Evolutionary conservation across 2,113 vertebrate species (phyloP).

Genomic region (Notothenia rossii): DNA sequence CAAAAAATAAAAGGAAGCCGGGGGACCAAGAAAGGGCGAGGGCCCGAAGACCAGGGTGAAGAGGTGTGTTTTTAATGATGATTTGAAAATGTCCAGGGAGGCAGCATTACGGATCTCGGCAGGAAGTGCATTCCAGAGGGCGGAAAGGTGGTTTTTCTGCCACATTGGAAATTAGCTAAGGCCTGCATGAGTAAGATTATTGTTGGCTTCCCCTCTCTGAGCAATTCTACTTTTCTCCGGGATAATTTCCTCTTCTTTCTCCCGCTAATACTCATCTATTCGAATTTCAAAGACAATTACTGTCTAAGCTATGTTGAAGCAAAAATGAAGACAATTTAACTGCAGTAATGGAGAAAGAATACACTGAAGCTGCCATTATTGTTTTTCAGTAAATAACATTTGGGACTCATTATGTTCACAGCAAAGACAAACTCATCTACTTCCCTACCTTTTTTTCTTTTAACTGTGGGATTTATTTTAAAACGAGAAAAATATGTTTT

Average conservation of each 20-base stretch:
- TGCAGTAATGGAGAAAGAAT: background rate
- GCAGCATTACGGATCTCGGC: no score
- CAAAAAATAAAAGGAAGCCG: no score
- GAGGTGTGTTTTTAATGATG: no score
- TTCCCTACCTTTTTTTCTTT: background rate
- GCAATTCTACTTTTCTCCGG: background rate
- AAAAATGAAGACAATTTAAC: background rate
- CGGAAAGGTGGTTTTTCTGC: slow-evolving; percentile 14
- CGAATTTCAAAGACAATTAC: slow-evolving; percentile 4
- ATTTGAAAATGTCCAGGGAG: no score
- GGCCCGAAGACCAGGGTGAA: no score
- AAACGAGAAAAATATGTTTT: background rate
- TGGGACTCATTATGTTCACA: slow-evolving; percentile 1
- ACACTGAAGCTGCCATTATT: slow-evolving; percentile 6
- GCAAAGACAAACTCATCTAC: background rate
- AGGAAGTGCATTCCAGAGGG: no score
- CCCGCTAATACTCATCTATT: background rate
- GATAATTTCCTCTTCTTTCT: background rate
- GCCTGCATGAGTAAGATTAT: slow-evolving; percentile 9
- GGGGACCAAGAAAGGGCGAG: no score
- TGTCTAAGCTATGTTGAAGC: background rate
- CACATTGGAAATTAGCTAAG: slow-evolving; percentile 4
- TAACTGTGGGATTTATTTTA: slow-evolving; percentile 13
- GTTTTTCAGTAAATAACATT: slow-evolving; percentile 20
- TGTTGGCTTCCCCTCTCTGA: background rate